Evolutionary conservation across 2,888 invertebrate genomes (phyloP).

Genomic region (Ormyrus nitidulus): DNA sequence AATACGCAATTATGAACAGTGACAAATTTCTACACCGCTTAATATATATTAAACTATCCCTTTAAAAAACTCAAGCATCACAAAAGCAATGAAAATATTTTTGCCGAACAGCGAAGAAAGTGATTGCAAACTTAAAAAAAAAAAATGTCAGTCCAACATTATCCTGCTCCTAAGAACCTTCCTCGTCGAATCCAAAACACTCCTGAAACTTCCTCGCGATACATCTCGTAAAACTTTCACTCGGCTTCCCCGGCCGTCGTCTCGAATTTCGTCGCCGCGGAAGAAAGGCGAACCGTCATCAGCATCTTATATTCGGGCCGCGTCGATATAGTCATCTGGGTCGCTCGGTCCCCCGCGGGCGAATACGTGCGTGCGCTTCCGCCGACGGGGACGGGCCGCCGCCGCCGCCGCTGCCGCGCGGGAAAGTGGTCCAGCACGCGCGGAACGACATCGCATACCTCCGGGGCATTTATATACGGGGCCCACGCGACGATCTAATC

Average conservation of each 20-base stretch:
- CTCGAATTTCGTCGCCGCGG: constrained; percentile 6
- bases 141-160: neutral
- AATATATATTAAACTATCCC: too few species aligned
- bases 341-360: constrained; percentile 66
- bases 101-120: too few species aligned
- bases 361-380: neutral
- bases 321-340: constrained; percentile 62
- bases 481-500: constrained; percentile 17
- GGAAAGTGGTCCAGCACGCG: constrained; percentile 41
- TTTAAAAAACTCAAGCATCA: too few species aligned
- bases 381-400: too few species aligned
- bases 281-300: constrained; percentile 36
- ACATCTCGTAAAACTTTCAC: neutral
- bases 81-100: too few species aligned
- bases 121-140: neutral
- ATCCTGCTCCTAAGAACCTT: neutral
- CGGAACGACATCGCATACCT: neutral
- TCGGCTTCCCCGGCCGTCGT: neutral
- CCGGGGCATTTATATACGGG: neutral
- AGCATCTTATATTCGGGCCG: constrained; percentile 50
- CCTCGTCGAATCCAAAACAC: neutral
- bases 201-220: neutral
- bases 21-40: too few species aligned
- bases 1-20: too few species aligned
- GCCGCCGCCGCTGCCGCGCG: neutral